phyloP scores from a whole-genome alignment of 2,797 vertebrate species.

The Taeniopygia guttata region DNA sequence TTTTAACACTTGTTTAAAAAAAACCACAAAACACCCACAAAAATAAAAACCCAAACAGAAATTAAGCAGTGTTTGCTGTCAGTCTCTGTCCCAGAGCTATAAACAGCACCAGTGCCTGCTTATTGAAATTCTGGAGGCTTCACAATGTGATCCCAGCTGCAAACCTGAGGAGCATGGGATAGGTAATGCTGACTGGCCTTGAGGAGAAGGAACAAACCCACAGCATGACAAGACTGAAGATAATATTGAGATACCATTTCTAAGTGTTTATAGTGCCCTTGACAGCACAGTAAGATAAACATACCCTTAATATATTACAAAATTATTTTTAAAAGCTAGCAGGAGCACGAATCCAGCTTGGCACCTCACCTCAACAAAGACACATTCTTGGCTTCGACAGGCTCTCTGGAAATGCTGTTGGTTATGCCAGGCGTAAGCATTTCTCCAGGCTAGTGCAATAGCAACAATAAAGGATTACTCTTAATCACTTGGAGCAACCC shows the following conservation, averaged over 20 bases:
- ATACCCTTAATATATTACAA: not conserved
- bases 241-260: not conserved
- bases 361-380: not conserved
- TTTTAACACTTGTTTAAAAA: not conserved
- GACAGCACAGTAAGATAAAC: not conserved
- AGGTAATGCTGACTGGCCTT: not conserved
- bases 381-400: rapidly evolving
- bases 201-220: not conserved
- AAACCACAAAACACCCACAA: rapidly evolving
- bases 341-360: rapidly evolving
- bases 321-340: not conserved
- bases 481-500: not conserved
- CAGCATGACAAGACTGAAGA: not conserved
- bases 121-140: not conserved
- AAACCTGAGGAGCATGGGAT: not conserved
- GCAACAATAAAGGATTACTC: not conserved
- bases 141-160: not conserved
- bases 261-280: not conserved
- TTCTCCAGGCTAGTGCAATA: not conserved
- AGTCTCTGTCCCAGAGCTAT: not conserved
- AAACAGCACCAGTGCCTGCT: not conserved
- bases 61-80: not conserved
- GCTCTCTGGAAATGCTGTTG: rapidly evolving
- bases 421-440: not conserved
- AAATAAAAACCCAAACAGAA: not conserved